Evolutionary conservation across 1,140 invertebrate genomes (phyloP).

Genomic region (Eriocheir sinensis): DNA sequence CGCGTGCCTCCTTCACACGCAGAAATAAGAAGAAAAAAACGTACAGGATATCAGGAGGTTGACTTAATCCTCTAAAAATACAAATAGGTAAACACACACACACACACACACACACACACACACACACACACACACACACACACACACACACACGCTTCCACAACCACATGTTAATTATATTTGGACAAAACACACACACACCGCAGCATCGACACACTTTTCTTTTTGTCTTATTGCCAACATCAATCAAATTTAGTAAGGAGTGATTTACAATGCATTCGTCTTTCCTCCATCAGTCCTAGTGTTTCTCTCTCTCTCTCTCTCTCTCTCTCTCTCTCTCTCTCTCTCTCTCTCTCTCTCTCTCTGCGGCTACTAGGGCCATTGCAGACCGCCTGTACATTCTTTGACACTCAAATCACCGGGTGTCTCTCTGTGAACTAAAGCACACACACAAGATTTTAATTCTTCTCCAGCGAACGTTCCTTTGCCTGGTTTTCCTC

Average conservation of each 20-base stretch:
- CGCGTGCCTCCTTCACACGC: too few relatives aligned
- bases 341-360: constrained; percentile 3
- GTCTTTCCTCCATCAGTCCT: background rate
- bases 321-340: constrained; percentile 22
- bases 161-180: background rate
- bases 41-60: too few relatives aligned
- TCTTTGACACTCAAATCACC: too few relatives aligned
- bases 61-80: background rate
- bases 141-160: constrained; percentile 8
- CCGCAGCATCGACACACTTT: background rate
- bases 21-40: too few relatives aligned
- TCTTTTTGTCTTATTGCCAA: background rate
- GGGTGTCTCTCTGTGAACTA: too few relatives aligned
- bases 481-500: too few relatives aligned
- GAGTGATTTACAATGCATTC: background rate
- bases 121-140: constrained; percentile 42
- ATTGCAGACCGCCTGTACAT: too few relatives aligned
- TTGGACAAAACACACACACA: background rate
- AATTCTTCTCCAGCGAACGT: too few relatives aligned
- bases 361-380: too few relatives aligned
- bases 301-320: background rate
- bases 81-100: background rate
- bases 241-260: background rate
- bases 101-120: constrained; percentile 42
- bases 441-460: too few relatives aligned